Base-by-base conservation (phyloP, 1,140 invertebrate genomes). In the Aphaenogaster ashmeadi region DNA sequence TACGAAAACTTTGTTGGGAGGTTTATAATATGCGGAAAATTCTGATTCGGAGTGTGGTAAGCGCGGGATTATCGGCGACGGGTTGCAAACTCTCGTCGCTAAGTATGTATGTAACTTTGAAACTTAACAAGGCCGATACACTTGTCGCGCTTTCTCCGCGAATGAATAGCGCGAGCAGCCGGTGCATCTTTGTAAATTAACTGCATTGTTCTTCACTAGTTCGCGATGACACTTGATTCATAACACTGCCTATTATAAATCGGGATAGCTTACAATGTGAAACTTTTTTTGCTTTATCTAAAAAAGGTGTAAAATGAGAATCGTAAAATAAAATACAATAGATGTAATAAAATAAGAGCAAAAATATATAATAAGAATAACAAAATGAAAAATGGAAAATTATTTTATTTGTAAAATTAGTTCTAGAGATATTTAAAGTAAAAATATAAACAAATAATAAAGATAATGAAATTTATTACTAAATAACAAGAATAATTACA, bases 101-200 rank as follows among this genome's bases (percentile, higher is more conserved):
- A 38, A 21, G 78, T 80, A 77, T 81, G 86, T 88, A 62, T 88
- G 88, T 88, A 89, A 89, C 88, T 89, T 89, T 88, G 88, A 89
- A 89, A 89, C 88, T 89, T 84, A 88, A 88, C 88, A 89, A 89
- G 88, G 88, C 62, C 77, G 60, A 88, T 89, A 89, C 88, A 89
- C 78, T 89, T 81, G 72, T 79, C 87, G 88, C 74, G 78, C 86
- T 75, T 67, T 87, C 79, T 79, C 56, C 79, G 75, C 79, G 81
- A 85, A 89, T 88, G 74, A 79, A 86, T 75, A 74, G 62, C 69
- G 58, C 66, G 52, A 80, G 33, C 87, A 89, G 60, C 60, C 79
- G 79, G 88, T 88, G 88, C 87, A 89, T 89, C 67, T 86, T 58
- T 84, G 85, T 47, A 69, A 52, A 80, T 67, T 21, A 58, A 79